Conservation (phyloP, 2,888 invertebrate species). For the Stenoptilia bipunctidactyla region DNA sequence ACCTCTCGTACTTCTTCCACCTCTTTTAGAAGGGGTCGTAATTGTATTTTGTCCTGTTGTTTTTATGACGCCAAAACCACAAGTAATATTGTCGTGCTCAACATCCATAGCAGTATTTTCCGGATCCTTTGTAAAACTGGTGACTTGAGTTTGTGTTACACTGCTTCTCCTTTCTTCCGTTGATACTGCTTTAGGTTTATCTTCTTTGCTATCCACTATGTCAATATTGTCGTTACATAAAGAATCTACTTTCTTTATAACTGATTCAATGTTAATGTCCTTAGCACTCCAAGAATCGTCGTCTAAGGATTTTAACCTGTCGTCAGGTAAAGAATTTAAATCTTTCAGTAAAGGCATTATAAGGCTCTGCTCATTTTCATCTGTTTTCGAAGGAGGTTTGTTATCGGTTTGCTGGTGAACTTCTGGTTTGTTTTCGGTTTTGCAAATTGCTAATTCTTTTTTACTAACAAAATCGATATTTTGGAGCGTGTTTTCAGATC, state of each 20-base stretch:
- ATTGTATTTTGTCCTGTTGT: conserved; percentile 22
- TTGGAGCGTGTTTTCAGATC: conserved; percentile 3
- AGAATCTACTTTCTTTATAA: conserved; percentile 83
- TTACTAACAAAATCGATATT: not conserved
- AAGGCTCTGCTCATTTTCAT: not conserved
- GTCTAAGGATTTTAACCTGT: conserved; percentile 68
- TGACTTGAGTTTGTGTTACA: conserved; percentile 3
- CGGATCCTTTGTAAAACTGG: conserved; percentile 6
- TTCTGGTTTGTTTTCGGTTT: conserved; percentile 7
- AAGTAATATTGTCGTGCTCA: conserved; percentile 18
- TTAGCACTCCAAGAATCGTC: conserved; percentile 85
- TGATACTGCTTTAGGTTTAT: not conserved
- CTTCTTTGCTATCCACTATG: conserved; percentile 21
- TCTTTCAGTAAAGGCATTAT: not conserved
- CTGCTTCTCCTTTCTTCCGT: conserved; percentile 13
- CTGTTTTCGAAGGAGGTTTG: conserved; percentile 3
- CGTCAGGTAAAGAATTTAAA: conserved; percentile 10
- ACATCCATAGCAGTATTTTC: conserved; percentile 16
- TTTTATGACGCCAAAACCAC: conserved; percentile 13
- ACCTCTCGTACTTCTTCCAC: conserved; percentile 52
- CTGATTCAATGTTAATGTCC: conserved; percentile 84
- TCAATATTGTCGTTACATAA: conserved; percentile 63
- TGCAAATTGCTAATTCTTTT: not conserved
- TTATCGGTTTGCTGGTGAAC: not conserved
- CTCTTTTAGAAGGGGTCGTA: conserved; percentile 32